phyloP scores from a whole-genome alignment of 2,888 invertebrate genomes.

The Plebejus anna region DNA sequence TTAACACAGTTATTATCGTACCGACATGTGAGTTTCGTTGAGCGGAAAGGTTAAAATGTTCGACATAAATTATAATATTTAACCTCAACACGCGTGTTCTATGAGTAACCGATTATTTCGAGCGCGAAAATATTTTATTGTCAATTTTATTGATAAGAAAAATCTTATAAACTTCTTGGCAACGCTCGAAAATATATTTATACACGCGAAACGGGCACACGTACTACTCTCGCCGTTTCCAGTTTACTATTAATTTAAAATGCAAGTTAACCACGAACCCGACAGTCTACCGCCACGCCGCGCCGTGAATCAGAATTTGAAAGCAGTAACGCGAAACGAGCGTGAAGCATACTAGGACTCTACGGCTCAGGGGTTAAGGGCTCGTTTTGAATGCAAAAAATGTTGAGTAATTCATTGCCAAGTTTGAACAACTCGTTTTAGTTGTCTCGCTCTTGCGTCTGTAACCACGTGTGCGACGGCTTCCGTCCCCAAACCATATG shows the following conservation, averaged over 20 bases:
- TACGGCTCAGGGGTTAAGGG: slow-evolving; percentile 37
- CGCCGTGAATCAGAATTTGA: slow-evolving; percentile 46
- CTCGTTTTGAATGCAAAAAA: slow-evolving; percentile 37
- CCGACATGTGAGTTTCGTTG: background rate
- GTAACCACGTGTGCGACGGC: slow-evolving; percentile 53
- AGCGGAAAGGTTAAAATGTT: slow-evolving; percentile 60
- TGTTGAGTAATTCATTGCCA: slow-evolving; percentile 64
- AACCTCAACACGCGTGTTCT: background rate
- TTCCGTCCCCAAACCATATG: slow-evolving; percentile 47
- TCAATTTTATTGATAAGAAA: slow-evolving; percentile 28
- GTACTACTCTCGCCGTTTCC: slow-evolving; percentile 54
- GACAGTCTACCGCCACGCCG: slow-evolving; percentile 56
- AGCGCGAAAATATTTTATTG: slow-evolving; percentile 31
- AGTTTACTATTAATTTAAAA: slow-evolving; percentile 62
- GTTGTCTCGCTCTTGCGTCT: slow-evolving; percentile 54
- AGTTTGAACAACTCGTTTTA: slow-evolving; percentile 71
- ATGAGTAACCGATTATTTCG: slow-evolving; percentile 17
- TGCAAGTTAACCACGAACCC: slow-evolving; percentile 59
- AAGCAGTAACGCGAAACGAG: slow-evolving; percentile 42
- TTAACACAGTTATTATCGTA: slow-evolving; percentile 24
- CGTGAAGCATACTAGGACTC: slow-evolving; percentile 42
- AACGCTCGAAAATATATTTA: slow-evolving; percentile 50
- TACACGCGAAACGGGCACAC: slow-evolving; percentile 48
- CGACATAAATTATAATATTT: slow-evolving; percentile 41
- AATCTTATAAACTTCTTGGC: slow-evolving; percentile 37